phyloP scores from a whole-genome alignment of 2,888 invertebrate genomes.

The Baronia brevicornis region DNA sequence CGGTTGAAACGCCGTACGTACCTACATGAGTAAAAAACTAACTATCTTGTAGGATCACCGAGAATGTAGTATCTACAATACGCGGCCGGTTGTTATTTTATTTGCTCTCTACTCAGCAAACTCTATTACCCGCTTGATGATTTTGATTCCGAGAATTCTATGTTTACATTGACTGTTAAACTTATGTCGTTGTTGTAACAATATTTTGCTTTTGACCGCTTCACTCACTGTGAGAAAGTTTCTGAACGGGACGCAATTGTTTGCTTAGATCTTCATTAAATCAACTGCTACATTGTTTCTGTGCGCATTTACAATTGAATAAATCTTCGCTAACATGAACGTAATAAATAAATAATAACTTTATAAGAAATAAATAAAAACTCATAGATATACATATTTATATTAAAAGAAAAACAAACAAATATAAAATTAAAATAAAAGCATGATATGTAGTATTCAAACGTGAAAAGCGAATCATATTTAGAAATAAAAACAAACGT shows the following conservation, averaged over 20 bases:
- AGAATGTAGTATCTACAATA: constrained; percentile 25
- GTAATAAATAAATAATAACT: background rate
- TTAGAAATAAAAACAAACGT: no score
- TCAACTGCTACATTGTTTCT: constrained; percentile 24
- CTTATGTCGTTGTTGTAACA: constrained; percentile 62
- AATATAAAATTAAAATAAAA: no score
- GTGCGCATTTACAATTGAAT: constrained; percentile 13
- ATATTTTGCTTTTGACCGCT: constrained; percentile 50
- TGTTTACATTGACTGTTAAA: constrained; percentile 64
- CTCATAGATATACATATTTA: no score
- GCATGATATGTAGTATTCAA: no score
- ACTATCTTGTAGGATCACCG: constrained; percentile 34
- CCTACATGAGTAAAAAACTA: constrained; percentile 32
- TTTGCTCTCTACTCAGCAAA: constrained; percentile 65
- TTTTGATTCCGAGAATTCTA: constrained; percentile 64
- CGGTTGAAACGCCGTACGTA: constrained; percentile 31
- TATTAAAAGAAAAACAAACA: no score
- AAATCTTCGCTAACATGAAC: background rate
- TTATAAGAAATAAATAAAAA: background rate
- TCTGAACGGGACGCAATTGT: constrained; percentile 40
- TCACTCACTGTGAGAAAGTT: constrained; percentile 49
- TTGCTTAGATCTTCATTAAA: constrained; percentile 39
- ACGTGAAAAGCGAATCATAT: no score
- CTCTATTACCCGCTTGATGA: constrained; percentile 63
- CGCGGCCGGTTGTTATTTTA: constrained; percentile 60